Evolutionary conservation across 2,113 vertebrate genomes (phyloP).

Genomic region (Pterocles orientalis): DNA sequence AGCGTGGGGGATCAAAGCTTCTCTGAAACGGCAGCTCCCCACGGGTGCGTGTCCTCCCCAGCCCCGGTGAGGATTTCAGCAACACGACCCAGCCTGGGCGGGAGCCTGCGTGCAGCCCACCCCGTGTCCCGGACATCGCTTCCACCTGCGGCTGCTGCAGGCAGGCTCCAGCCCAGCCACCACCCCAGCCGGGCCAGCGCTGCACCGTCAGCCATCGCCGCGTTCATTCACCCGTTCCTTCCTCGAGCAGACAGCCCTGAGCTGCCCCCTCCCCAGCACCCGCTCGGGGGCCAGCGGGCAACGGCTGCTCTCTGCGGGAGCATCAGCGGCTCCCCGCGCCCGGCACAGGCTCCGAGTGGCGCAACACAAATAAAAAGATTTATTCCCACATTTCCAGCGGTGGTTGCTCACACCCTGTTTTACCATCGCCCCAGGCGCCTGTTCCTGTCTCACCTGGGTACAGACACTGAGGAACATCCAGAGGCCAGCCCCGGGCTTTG

Average conservation of each 20-base stretch:
- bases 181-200: neutral
- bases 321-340: too few relatives aligned
- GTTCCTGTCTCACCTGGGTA: neutral
- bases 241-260: neutral
- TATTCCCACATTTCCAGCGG: neutral
- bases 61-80: rapidly evolving
- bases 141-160: rapidly evolving
- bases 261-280: neutral
- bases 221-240: neutral
- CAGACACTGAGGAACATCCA: neutral
- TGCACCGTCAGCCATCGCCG: neutral
- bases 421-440: neutral
- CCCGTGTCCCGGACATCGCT: neutral
- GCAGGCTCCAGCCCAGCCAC: neutral
- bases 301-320: too few relatives aligned
- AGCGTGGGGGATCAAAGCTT: rapidly evolving
- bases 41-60: neutral
- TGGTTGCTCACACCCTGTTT: neutral
- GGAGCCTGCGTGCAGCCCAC: neutral
- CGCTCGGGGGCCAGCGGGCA: too few relatives aligned
- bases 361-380: constrained; percentile 30
- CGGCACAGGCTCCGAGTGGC: neutral
- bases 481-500: neutral
- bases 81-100: neutral
- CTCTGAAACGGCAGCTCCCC: neutral